Base-by-base conservation (phyloP, 2,797 vertebrate genomes). In the Syngnathus rostellatus region DNA sequence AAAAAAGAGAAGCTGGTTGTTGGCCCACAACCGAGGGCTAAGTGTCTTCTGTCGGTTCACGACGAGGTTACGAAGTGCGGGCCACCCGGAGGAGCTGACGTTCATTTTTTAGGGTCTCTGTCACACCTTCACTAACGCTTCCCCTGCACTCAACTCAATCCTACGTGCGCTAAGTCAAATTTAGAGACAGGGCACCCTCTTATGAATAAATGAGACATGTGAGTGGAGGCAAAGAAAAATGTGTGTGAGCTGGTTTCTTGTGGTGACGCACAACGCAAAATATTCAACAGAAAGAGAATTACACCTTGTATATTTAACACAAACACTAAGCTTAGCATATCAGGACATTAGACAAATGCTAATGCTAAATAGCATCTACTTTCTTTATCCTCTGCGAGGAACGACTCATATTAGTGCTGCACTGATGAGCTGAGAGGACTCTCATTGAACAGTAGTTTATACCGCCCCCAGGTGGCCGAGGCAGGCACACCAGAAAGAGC, bases 11-110 rank as follows among this genome's bases (percentile, higher is more conserved):
- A 81, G 71, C 84, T 80, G 82, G 80, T 78, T 76, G 86, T 80
- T 83, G 68, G 68, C 83, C 69, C 50, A 71, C 64, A 73, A 65
- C 68, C 39, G 64, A 75, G 79, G 77, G 74, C 73, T 82, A 77
- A 84, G 82, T 76, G 76, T 79, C 77, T 79, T 81, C 77, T 76
- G 76, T 82, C 80, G 67, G 81, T 46, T 68, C 68, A 66, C 79
- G 85, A 87, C 79, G 80, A 77, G 70, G 79, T 81, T 80, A 77
- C 74, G 77, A 78, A 63, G 72, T 45, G 66, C 64, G 61, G 16
- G 12, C 16, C 53, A 60, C 70, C 45, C 66, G n/a, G 40, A 70
- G 65, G 81, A 81, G 83, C 80, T 77, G 68, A 63, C 67, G 65
- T 78, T n/a, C 80, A 80, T 76, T 72, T 76, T 72, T 70, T 19